Evolutionary conservation across 2,797 vertebrate genomes (phyloP).

Genomic region (Parauchenoglanis ngamensis): DNA sequence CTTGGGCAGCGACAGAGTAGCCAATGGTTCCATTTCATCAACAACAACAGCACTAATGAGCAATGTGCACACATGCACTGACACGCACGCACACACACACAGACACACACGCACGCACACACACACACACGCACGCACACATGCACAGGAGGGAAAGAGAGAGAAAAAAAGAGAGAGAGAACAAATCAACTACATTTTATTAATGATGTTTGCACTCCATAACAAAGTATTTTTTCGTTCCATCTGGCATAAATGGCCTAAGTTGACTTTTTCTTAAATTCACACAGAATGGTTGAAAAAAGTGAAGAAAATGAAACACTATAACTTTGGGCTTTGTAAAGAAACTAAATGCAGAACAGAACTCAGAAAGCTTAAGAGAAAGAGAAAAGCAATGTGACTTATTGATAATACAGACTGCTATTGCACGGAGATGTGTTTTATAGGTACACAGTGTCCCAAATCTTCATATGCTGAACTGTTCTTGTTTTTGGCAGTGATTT

Average conservation of each 20-base stretch:
- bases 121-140: conserved; percentile 18
- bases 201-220: conserved; percentile 32
- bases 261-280: not conserved
- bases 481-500: conserved; percentile 8
- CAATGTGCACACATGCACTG: not conserved
- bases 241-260: not conserved
- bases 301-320: not conserved
- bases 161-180: not conserved
- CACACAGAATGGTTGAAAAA: not conserved
- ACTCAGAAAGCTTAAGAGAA: not conserved
- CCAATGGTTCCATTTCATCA: conserved; percentile 51
- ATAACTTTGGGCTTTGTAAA: not conserved
- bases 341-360: not conserved
- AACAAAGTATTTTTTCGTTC: not conserved
- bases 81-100: not conserved
- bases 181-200: conserved; percentile 43
- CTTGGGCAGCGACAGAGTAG: conserved; percentile 51
- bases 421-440: conserved; percentile 2
- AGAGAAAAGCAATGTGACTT: not conserved
- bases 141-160: not conserved
- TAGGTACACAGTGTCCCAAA: conserved; percentile 9
- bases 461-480: not conserved
- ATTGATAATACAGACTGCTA: conserved; percentile 11
- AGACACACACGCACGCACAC: not conserved
- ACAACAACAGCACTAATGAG: conserved; percentile 59